Percentiles rank a stretch among this genome's conserved stretches.
phyloP scores from a whole-genome alignment of 1,140 invertebrate species.

The Charaxes varanes region DNA sequence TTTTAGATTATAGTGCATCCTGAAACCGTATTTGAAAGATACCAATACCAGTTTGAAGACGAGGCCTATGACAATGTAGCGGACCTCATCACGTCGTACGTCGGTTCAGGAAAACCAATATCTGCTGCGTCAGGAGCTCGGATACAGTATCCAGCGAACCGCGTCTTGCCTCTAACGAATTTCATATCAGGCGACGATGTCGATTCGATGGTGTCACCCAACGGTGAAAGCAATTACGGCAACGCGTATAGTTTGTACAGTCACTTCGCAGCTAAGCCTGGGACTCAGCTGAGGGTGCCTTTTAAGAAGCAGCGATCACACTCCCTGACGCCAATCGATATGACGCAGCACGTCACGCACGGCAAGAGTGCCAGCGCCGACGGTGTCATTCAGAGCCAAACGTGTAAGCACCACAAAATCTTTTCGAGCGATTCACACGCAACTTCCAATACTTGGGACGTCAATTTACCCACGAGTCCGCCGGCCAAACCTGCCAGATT shows the following conservation, averaged over 20 bases:
- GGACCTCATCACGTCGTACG: slow-evolving; percentile 95
- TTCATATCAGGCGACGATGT: slow-evolving; percentile 49
- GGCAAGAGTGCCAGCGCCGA: slow-evolving; percentile 78
- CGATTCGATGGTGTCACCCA: slow-evolving; percentile 38
- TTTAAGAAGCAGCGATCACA: slow-evolving; percentile 81
- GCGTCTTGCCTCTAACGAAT: slow-evolving; percentile 69
- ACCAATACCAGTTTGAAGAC: slow-evolving; percentile 95
- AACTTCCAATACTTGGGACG: slow-evolving; percentile 56
- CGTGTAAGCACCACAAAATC: slow-evolving; percentile 47
- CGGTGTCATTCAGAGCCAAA: slow-evolving; percentile 74
- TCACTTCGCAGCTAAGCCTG: slow-evolving; percentile 70
- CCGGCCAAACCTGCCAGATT: slow-evolving; percentile 67
- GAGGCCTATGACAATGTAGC: slow-evolving; percentile 95
- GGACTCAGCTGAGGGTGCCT: slow-evolving; percentile 77
- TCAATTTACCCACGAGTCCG: slow-evolving; percentile 56
- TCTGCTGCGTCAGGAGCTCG: slow-evolving; percentile 90
- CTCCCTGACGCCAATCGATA: slow-evolving; percentile 77
- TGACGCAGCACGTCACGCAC: slow-evolving; percentile 55
- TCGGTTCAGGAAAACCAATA: slow-evolving; percentile 90
- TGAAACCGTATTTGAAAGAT: slow-evolving; percentile 92
- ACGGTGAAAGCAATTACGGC: slow-evolving; percentile 43
- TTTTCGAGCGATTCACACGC: slow-evolving; percentile 48
- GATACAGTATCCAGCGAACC: slow-evolving; percentile 85
- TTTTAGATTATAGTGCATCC: slow-evolving; percentile 87
- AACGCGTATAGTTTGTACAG: slow-evolving; percentile 71